phyloP scores from a whole-genome alignment of 2,113 vertebrate species.

The Rhizomys pruinosus region DNA sequence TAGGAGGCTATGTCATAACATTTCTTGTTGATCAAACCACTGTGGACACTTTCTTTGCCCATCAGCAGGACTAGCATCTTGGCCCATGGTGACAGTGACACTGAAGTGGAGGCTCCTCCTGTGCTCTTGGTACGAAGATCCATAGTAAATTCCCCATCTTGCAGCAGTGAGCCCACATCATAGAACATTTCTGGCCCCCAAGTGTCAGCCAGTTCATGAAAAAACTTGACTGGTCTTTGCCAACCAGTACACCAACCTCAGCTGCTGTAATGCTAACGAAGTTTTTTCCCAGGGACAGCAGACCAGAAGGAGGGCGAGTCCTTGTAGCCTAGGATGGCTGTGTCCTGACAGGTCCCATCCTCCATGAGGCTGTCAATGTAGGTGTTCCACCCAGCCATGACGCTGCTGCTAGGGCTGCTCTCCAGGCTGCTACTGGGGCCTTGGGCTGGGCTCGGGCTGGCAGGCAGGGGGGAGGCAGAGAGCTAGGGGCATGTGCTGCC shows the following conservation, averaged over 20 bases:
- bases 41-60: constrained; percentile 83
- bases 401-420: constrained; percentile 74
- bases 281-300: constrained; percentile 82
- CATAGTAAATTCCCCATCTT: constrained; percentile 76
- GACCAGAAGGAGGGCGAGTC: constrained; percentile 86
- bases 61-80: too few relatives aligned
- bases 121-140: too few relatives aligned
- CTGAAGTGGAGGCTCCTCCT: too few relatives aligned
- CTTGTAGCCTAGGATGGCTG: too few relatives aligned
- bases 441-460: too few relatives aligned
- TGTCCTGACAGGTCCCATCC: constrained; percentile 82
- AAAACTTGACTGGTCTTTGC: too few relatives aligned
- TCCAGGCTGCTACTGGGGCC: too few relatives aligned
- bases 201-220: constrained; percentile 80
- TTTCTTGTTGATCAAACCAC: constrained; percentile 83
- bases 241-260: constrained; percentile 80
- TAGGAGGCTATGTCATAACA: constrained; percentile 82
- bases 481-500: too few relatives aligned
- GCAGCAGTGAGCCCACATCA: constrained; percentile 82
- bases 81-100: too few relatives aligned
- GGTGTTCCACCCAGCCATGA: constrained; percentile 83
- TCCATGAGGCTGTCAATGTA: constrained; percentile 85
- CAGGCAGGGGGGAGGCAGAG: too few relatives aligned
- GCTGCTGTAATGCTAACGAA: constrained; percentile 84
- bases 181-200: constrained; percentile 84